Percentiles rank a stretch among this genome's conserved stretches.
Evolutionary conservation across 2,797 vertebrate genomes (phyloP).

Genomic region (Danio jaintianensis): DNA sequence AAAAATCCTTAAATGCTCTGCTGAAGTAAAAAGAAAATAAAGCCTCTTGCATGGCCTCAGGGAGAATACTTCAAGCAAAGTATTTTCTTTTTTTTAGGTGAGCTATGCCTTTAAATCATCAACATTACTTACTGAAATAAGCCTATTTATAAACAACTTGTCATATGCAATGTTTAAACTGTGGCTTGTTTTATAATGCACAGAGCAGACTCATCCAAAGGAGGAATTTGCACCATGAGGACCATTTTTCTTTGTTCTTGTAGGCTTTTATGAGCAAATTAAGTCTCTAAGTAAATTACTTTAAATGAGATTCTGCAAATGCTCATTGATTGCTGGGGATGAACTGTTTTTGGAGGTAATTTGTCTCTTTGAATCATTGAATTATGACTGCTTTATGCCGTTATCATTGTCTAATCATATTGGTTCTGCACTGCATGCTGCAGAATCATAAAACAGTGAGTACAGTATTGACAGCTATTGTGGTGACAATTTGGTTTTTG

Average conservation of each 20-base stretch:
- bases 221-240: background rate
- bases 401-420: conserved; percentile 23
- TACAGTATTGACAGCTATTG: background rate
- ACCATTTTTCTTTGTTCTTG: background rate
- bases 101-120: too few relatives aligned
- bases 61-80: too few relatives aligned
- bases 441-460: background rate
- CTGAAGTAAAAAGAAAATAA: too few relatives aligned
- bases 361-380: conserved; percentile 6
- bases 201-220: background rate
- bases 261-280: background rate
- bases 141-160: background rate
- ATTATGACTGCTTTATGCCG: conserved; percentile 1
- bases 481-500: conserved; percentile 13
- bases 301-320: conserved; percentile 20
- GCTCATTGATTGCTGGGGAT: conserved; percentile 1
- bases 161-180: background rate
- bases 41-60: too few relatives aligned
- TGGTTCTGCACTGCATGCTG: conserved; percentile 23
- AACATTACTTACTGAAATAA: background rate
- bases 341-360: background rate
- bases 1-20: too few relatives aligned
- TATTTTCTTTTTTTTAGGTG: too few relatives aligned
- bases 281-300: background rate
- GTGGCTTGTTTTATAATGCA: background rate